Percentiles rank a stretch among this genome's conserved stretches.
phyloP scores from a whole-genome alignment of 2,113 vertebrate species.

The Anguilla japonica region DNA sequence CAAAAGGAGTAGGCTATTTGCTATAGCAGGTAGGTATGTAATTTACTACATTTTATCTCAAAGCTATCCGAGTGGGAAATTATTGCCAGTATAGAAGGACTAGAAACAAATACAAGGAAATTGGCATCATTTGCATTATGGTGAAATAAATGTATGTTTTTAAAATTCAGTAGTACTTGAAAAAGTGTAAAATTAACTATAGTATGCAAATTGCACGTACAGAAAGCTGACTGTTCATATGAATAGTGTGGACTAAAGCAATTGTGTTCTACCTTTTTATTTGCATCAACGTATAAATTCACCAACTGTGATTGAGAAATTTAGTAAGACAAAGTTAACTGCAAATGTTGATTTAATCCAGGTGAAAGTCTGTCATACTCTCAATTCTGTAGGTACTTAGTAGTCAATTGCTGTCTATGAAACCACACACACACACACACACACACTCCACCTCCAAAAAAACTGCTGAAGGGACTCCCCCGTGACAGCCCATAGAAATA shows the following conservation, averaged over 20 bases:
- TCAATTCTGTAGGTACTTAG: background rate
- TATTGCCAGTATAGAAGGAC: constrained; percentile 13
- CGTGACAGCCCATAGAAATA: background rate
- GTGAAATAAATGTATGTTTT: background rate
- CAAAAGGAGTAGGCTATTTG: constrained; percentile 22
- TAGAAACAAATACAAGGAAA: constrained; percentile 25
- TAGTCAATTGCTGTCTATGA: background rate
- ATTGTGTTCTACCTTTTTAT: too few relatives aligned
- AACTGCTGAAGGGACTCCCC: background rate
- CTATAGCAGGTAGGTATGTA: constrained; percentile 21
- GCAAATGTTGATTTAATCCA: too few relatives aligned
- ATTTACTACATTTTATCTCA: constrained; percentile 32
- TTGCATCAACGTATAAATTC: too few relatives aligned
- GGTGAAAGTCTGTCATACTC: too few relatives aligned
- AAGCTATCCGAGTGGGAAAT: constrained; percentile 23
- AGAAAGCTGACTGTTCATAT: too few relatives aligned
- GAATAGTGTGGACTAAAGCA: too few relatives aligned
- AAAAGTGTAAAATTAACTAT: background rate
- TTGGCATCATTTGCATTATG: background rate
- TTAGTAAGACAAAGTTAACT: too few relatives aligned
- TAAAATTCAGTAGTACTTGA: background rate
- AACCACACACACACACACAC: background rate
- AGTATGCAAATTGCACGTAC: too few relatives aligned
- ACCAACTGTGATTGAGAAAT: too few relatives aligned
- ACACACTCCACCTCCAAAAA: background rate